Base-by-base conservation (phyloP, 2,888 invertebrate species). In the Polydrusus pterygomalis region DNA sequence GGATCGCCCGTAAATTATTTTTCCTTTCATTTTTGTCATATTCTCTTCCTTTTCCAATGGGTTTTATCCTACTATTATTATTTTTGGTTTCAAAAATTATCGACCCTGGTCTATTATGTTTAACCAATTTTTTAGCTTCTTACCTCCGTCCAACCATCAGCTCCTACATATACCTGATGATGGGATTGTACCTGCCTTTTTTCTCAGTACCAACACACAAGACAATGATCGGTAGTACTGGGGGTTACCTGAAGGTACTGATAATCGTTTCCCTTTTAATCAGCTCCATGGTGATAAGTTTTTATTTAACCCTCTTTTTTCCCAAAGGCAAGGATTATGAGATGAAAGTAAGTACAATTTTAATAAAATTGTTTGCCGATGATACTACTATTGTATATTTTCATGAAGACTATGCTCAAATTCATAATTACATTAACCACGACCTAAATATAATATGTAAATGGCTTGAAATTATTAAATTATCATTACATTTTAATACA, bases 121-220 rank as follows among this genome's bases (percentile, higher is more conserved):
- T n/a, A 40, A 11, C 45, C 43, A 11, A 43, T 63, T 25, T 45
- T 63, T 63, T 38, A 77, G 77, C 58, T 60, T 60, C 17, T 7
- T 70, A 25, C 15, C 9, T 34, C 10, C 64, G 77, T 11, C 77
- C 77, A 9, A 77, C 74, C 10, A 17, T 77, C 3, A 65, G 74
- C 8, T 73, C 73, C 8, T 77, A 74, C 60, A 30, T 77, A 7
- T 77, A 74, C 40, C 11, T 70, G 45, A 5, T 77, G 17, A n/a
- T 77, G 38, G 77, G 65, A 8, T 60, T 64, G 45, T 77, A 77
- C 54, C 58, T 67, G 74, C 77, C 77, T 0, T 74, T 77, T 70
- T 74, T 70, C 49, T 77, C 77, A n/a, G 69, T 77, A 2, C 77
- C 77, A 5, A 67, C 74, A 0, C 20, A 11, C 11, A 54, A 49